A percentile compares a stretch with the other conserved stretches of the same genome.
Conservation (phyloP, 1,140 invertebrate species). For the Procambarus virginalis region DNA sequence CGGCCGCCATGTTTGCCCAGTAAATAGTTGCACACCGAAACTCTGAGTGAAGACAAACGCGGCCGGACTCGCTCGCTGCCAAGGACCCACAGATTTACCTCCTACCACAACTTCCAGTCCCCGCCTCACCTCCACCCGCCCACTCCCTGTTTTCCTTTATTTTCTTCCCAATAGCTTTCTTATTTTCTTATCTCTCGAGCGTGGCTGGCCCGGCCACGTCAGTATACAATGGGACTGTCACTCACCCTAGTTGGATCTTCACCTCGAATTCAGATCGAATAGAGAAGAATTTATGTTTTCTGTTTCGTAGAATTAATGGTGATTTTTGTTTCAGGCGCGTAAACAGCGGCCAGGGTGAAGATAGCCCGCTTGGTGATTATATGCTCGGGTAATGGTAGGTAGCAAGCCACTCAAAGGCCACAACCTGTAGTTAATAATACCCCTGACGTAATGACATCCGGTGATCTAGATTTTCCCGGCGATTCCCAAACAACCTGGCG, state of each 20-base stretch:
- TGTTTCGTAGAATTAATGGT: too few species aligned
- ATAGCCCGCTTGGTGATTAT: too few species aligned
- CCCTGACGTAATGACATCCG: not conserved
- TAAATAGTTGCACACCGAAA: conserved; percentile 64
- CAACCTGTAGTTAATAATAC: not conserved
- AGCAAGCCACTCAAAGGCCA: not conserved
- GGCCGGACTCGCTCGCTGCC: conserved; percentile 43
- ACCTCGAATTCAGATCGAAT: too few species aligned
- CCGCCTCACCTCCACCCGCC: conserved; percentile 29
- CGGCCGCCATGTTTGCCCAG: conserved; percentile 61
- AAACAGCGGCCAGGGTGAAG: too few species aligned
- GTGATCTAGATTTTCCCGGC: not conserved
- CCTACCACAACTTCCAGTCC: conserved; percentile 31
- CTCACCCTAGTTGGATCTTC: not conserved
- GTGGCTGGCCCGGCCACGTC: not conserved
- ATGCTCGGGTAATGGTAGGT: too few species aligned
- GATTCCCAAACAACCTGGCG: not conserved
- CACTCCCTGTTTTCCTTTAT: conserved; percentile 27
- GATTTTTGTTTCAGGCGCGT: too few species aligned
- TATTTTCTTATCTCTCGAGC: conserved; percentile 26
- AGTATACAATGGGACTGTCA: not conserved
- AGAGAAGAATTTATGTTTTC: too few species aligned
- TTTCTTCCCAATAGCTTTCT: conserved; percentile 24
- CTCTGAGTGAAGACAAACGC: conserved; percentile 65
- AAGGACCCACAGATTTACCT: conserved; percentile 46